Base-by-base conservation (phyloP, 1,140 invertebrate species). In the Lordiphosa collinella region DNA sequence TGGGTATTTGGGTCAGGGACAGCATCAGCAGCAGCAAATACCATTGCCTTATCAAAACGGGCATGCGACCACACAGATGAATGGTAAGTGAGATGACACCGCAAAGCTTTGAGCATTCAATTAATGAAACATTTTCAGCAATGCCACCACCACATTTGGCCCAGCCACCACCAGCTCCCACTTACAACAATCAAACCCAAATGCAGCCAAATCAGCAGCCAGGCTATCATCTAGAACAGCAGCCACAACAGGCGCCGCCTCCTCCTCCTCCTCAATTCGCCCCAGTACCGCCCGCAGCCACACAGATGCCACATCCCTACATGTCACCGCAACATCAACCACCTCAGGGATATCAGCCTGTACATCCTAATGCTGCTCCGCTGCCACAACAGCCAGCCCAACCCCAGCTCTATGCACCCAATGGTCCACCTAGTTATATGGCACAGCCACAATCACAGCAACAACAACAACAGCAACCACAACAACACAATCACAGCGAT, bases 21-120 rank as follows among this genome's bases (percentile, higher is more conserved):
- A 22, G 18, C 76, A 75, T 34, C 47, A 36, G 14, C 52, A 18
- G 4, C 34, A 53, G 0, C 63, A 58, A 14, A 58, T 74, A 16
- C 59, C 79, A 9, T 48, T 82, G 51, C 59, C 72, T n/a, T 85
- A 84, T 38, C 78, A 84, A 29, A 85, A 84, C 43, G 73, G 79
- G 25, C 79, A 84, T 43, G n/a, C n/a, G n/a, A n/a, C n/a, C n/a
- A n/a, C n/a, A n/a, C n/a, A n/a, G n/a, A n/a, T n/a, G n/a, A n/a
- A n/a, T n/a, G 72, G 47, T 8, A 31, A 44, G 38, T 53, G 14
- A 82, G 22, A 22, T 22, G 4, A 5, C 4, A 1, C 18, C 0
- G 4, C 18, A 22, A 22, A 22, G 0, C 18, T 22, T 22, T 22
- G 18, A 22, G 3, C 18, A 22, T 5, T 5, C 18, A 22, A 22